Base-by-base conservation (phyloP, 2,797 vertebrate species). In the Allochrocebus solatus region DNA sequence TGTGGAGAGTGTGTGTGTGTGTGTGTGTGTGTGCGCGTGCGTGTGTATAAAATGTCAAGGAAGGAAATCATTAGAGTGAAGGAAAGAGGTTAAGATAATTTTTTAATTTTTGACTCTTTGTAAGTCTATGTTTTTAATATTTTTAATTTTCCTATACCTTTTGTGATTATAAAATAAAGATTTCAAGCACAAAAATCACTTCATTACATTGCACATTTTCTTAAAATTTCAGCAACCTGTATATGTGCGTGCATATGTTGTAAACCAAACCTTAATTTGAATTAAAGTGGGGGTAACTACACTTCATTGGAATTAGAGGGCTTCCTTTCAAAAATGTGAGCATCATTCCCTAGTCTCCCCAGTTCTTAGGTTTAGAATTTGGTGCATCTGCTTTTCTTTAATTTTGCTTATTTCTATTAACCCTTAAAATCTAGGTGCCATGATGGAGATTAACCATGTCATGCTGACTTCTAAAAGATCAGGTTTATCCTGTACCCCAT, bases 311-410 rank as follows among this genome's bases (percentile, higher is more conserved):
- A 93, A 28, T 83, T 50, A 67, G 14, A 48, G 5, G 53, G 10
- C 14, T 84, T 76, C 8, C 39, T 59, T 64, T 39, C 9, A 55
- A 48, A 82, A 86, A 90, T 24, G 3, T 83, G 43, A 57, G 55
- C 83, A 53, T 48, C 48, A 61, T 72, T 11, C 17, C 3, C 14
- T 72, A 39, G 72, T 80, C 48, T 41, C 28, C 30, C 70, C 9
- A n/a, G 16, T 64, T 59, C 39, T 64, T 87, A 61, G 70, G 4
- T 64, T 93, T 87, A 72, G 64, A 46, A 39, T 36, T 91, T 39
- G 41, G 43, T 55, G 28, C 93, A 94, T 93, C 70, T 97, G 83
- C 64, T 81, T 96, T 95, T 75, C 95, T 93, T 97, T 95, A 84
- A 64, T 93, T 0, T 0, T 61, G 19, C n/a, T 95, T 96, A 46